A percentile compares a stretch with the other conserved stretches of the same genome.
These are phyloP conservation scores for Cebidichthys violaceus DNA, from an alignment of 2,113 vertebrate species.

Conservation along the genomic window DNA sequence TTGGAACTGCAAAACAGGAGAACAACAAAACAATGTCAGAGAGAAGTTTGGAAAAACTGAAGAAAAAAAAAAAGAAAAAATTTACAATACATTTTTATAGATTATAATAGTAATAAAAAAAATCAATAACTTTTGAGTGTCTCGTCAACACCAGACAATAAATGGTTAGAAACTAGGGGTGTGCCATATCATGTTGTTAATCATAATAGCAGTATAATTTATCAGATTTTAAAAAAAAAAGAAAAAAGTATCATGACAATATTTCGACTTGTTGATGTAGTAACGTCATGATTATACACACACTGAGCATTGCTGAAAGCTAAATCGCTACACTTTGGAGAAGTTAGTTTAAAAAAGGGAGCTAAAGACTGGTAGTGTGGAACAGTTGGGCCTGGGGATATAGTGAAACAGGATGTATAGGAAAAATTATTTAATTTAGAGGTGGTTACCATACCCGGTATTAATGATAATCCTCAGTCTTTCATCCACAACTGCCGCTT, in stretches of 20 bases:
- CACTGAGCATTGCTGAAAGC: not conserved
- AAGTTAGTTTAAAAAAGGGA: no score
- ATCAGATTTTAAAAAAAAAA: not conserved
- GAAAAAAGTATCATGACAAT: not conserved
- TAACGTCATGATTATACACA: not conserved
- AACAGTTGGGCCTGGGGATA: no score
- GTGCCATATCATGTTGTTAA: not conserved
- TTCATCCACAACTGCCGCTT: no score
- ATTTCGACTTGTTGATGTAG: not conserved
- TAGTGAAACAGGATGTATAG: no score
- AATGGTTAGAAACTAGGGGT: not conserved
- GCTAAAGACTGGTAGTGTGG: no score
- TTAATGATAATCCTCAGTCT: no score
- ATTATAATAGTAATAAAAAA: no score
- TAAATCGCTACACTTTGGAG: not conserved
- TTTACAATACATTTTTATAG: no score
- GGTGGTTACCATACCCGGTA: no score
- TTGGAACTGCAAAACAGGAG: constrained; percentile 75
- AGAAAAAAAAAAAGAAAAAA: no score
- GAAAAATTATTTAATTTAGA: no score
- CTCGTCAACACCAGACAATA: not conserved
- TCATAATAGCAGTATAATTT: not conserved
- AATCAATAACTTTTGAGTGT: not conserved
- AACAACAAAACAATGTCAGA: not conserved
- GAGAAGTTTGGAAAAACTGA: not conserved